phyloP scores from a whole-genome alignment of 2,888 invertebrate species.

The Mesodorylaimus sp. region DNA sequence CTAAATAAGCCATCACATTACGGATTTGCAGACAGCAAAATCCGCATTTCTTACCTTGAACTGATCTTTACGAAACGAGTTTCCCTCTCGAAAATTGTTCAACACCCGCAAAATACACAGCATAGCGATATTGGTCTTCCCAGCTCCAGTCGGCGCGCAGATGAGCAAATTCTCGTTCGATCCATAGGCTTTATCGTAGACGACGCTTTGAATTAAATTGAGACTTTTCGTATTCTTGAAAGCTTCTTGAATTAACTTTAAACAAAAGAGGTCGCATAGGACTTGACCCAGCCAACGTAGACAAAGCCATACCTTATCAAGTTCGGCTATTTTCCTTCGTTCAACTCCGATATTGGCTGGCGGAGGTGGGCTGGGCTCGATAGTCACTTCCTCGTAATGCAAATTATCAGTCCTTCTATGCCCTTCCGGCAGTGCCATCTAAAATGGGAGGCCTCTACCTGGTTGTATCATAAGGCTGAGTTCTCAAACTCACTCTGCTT shows the following conservation, averaged over 20 bases:
- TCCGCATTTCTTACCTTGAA: slow-evolving; percentile 71
- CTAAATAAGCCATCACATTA: slow-evolving; percentile 35
- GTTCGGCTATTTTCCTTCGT: neutral
- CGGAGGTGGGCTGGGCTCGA: slow-evolving; percentile 8
- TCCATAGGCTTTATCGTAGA: slow-evolving; percentile 80
- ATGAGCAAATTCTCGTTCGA: slow-evolving; percentile 90
- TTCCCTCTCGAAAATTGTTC: slow-evolving; percentile 57
- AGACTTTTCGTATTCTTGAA: slow-evolving; percentile 67
- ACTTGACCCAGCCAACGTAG: neutral
- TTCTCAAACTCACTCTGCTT: slow-evolving; percentile 38
- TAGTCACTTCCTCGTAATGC: slow-evolving; percentile 59
- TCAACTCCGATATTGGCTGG: slow-evolving; percentile 5
- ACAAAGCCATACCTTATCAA: neutral
- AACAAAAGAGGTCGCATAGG: slow-evolving; percentile 1
- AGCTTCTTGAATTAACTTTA: slow-evolving; percentile 61
- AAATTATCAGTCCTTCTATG: slow-evolving; percentile 51
- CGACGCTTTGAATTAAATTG: slow-evolving; percentile 86
- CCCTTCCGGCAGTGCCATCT: slow-evolving; percentile 56
- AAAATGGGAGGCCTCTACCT: slow-evolving; percentile 7
- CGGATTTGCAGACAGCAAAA: neutral
- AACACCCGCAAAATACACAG: slow-evolving; percentile 75
- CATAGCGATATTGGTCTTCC: slow-evolving; percentile 95
- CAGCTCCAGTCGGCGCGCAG: slow-evolving; percentile 96
- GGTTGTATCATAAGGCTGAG: neutral
- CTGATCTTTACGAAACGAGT: slow-evolving; percentile 64